phyloP scores from a whole-genome alignment of 2,113 vertebrate species.

The Pluvianellus socialis region DNA sequence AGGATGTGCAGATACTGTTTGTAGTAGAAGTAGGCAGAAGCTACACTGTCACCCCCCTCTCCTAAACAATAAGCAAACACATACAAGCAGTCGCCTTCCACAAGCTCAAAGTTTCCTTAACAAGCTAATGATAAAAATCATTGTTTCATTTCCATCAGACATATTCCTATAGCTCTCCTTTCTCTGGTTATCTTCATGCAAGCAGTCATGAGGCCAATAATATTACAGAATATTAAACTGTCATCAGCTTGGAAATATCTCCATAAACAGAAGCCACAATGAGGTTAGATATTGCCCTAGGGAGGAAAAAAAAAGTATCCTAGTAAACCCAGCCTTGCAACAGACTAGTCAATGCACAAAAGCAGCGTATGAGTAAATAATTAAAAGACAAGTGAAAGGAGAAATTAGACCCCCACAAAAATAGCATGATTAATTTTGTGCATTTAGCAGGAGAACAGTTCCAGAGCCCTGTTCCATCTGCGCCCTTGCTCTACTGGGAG shows the following conservation, averaged over 20 bases:
- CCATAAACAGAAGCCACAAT: not conserved
- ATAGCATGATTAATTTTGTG: not conserved
- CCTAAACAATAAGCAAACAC: not conserved
- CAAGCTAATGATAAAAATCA: not conserved
- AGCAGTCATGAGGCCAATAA: not conserved
- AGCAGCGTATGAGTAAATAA: not conserved
- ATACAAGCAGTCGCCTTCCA: not conserved
- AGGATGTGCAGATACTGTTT: not conserved
- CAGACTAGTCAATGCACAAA: not conserved
- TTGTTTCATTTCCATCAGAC: not conserved
- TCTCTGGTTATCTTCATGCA: not conserved
- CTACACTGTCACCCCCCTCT: not conserved
- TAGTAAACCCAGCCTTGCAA: not conserved
- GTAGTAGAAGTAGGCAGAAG: not conserved
- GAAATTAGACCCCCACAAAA: not conserved
- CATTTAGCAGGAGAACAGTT: not conserved
- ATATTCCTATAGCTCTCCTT: not conserved
- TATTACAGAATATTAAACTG: not conserved
- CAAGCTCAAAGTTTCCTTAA: not conserved
- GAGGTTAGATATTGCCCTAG: not conserved
- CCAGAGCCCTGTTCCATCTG: not conserved
- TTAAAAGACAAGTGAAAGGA: not conserved
- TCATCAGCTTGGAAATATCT: not conserved
- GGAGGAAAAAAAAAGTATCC: not conserved
- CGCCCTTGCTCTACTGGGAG: not conserved